These are phyloP conservation scores for Pogoniulus pusillus DNA, from an alignment of 2,797 vertebrate species.

Conservation along the genomic window DNA sequence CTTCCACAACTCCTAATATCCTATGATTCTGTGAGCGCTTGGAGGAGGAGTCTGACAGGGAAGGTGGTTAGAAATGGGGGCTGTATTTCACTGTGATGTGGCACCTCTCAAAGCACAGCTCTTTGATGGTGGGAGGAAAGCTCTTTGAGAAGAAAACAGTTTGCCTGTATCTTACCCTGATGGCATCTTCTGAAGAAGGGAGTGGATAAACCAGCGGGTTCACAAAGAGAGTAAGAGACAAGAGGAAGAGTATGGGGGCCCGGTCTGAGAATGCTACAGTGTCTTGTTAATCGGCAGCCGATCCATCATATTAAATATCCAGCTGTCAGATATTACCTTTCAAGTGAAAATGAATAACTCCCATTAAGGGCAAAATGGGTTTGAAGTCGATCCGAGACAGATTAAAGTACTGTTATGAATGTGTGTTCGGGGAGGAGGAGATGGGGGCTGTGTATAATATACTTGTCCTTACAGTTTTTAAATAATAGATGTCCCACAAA, in stretches of 20 bases:
- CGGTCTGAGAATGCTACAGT: slow-evolving; percentile 67
- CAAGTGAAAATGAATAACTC: slow-evolving; percentile 85
- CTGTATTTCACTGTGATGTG: neutral
- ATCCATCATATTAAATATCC: slow-evolving; percentile 81
- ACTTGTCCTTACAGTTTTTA: slow-evolving; percentile 80
- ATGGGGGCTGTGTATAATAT: slow-evolving; percentile 70
- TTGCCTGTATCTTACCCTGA: neutral
- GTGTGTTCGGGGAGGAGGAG: slow-evolving; percentile 74
- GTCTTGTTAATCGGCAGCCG: slow-evolving; percentile 79
- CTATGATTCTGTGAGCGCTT: too few relatives aligned
- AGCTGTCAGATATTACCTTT: slow-evolving; percentile 82
- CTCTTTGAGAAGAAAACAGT: neutral
- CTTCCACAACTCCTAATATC: too few relatives aligned
- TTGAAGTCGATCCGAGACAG: slow-evolving; percentile 83
- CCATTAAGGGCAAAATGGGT: slow-evolving; percentile 82
- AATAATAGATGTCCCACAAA: slow-evolving; percentile 80
- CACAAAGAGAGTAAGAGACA: slow-evolving; percentile 26
- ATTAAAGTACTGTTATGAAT: slow-evolving; percentile 84
- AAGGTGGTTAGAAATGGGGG: neutral
- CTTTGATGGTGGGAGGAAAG: neutral
- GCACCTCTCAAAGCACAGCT: neutral
- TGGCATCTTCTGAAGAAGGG: neutral
- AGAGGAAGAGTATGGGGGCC: slow-evolving; percentile 66
- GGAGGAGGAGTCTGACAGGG: neutral
- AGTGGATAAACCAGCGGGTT: neutral